A percentile compares a stretch with the other conserved stretches of the same genome.
These are phyloP conservation scores for Eumacrocentrus americanus DNA, from an alignment of 2,888 invertebrate genomes.

Conservation along the genomic window DNA sequence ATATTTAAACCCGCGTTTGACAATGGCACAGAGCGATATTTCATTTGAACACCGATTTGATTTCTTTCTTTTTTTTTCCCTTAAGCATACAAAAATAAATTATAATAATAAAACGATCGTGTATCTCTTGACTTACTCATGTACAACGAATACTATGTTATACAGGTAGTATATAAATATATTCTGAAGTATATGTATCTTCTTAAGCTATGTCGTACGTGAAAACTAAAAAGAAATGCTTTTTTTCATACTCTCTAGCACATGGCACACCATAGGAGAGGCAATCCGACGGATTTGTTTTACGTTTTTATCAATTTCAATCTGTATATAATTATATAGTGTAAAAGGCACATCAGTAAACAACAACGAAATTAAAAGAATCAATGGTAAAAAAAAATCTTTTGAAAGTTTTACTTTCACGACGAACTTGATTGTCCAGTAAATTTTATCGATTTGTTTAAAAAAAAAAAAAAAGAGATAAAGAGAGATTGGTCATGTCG, in stretches of 20 bases:
- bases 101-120: slow-evolving; percentile 57
- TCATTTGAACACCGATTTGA: slow-evolving; percentile 9
- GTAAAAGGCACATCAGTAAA: neutral
- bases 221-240: slow-evolving; percentile 44
- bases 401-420: neutral
- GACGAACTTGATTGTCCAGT: too few relatives aligned
- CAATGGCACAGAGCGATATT: slow-evolving; percentile 23
- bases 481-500: neutral
- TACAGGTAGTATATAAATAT: slow-evolving; percentile 42
- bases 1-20: slow-evolving; percentile 13
- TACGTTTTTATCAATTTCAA: too few relatives aligned
- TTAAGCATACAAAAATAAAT: slow-evolving; percentile 60
- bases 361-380: too few relatives aligned
- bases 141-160: slow-evolving; percentile 56
- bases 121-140: slow-evolving; percentile 55
- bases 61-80: slow-evolving; percentile 32
- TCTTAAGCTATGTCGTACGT: slow-evolving; percentile 42
- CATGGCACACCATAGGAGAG: slow-evolving; percentile 47
- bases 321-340: too few relatives aligned
- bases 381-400: too few relatives aligned
- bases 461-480: too few relatives aligned
- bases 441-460: too few relatives aligned
- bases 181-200: slow-evolving; percentile 44
- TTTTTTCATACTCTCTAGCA: slow-evolving; percentile 38
- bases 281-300: slow-evolving; percentile 7